Evolutionary conservation across 2,797 vertebrate genomes (phyloP).

Genomic region (Hypotaenidia philippensis): DNA sequence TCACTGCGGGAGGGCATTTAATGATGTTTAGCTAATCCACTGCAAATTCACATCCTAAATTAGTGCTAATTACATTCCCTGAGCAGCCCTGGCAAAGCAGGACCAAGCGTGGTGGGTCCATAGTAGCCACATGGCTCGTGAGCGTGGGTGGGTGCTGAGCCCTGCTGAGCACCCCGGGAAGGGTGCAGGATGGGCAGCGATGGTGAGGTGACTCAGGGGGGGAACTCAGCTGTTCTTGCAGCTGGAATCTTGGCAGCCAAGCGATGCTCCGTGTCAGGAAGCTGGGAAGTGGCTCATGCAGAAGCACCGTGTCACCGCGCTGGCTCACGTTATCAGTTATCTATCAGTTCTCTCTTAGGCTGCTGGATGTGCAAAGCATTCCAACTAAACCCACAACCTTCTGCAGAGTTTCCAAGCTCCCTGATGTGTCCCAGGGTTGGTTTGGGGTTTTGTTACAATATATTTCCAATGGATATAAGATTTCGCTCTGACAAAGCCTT

Average conservation of each 20-base stretch:
- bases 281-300: neutral
- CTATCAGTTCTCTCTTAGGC: neutral
- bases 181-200: neutral
- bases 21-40: neutral
- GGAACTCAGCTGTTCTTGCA: neutral
- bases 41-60: slow-evolving; percentile 4
- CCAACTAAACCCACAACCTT: neutral
- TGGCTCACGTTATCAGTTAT: too few species aligned
- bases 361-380: neutral
- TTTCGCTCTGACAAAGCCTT: neutral
- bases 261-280: neutral
- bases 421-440: too few species aligned
- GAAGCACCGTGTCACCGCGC: fast-evolving
- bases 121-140: fast-evolving
- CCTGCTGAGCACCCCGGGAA: neutral
- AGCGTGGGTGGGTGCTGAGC: neutral
- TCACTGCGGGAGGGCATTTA: neutral
- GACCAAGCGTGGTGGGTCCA: fast-evolving
- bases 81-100: neutral
- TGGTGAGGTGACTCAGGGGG: too few species aligned
- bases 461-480: neutral
- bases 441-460: neutral
- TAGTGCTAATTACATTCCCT: neutral
- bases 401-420: neutral
- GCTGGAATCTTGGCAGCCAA: fast-evolving